Conservation (phyloP, 2,888 invertebrate genomes). For the Scaptomyza tumidula region DNA sequence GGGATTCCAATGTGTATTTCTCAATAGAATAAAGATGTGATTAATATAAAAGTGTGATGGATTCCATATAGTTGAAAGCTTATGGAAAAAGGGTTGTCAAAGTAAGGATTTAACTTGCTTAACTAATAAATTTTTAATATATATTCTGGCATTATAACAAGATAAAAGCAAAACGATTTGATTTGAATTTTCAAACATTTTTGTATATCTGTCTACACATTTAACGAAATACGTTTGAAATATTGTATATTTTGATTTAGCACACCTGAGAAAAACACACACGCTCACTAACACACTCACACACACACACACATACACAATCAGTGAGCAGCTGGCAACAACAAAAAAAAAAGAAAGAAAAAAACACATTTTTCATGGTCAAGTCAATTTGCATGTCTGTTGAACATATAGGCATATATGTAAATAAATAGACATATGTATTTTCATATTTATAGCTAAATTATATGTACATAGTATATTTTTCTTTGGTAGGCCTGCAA, state of each 20-base stretch:
- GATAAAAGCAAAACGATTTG: background rate
- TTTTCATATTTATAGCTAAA: slow-evolving; percentile 17
- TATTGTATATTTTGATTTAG: no score
- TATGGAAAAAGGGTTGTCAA: no score
- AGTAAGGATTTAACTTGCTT: no score
- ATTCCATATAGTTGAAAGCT: no score
- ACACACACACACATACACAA: background rate
- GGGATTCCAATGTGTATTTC: no score
- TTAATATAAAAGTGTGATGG: no score
- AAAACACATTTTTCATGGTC: slow-evolving; percentile 74
- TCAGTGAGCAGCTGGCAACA: slow-evolving; percentile 55
- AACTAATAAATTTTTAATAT: no score
- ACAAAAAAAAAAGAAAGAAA: slow-evolving; percentile 43
- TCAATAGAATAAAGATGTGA: no score
- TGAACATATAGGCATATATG: background rate
- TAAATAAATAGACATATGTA: background rate
- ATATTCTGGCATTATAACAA: no score
- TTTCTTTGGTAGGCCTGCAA: slow-evolving; percentile 52
- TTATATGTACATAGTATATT: slow-evolving; percentile 17
- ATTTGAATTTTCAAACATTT: slow-evolving; percentile 8
- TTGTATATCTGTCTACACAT: slow-evolving; percentile 28
- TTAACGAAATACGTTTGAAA: slow-evolving; percentile 11
- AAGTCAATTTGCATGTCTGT: slow-evolving; percentile 70
- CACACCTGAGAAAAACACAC: slow-evolving; percentile 38
- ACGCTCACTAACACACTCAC: slow-evolving; percentile 1